Evolutionary conservation across 2,888 invertebrate species (phyloP).

Genomic region (Polia nebulosa): DNA sequence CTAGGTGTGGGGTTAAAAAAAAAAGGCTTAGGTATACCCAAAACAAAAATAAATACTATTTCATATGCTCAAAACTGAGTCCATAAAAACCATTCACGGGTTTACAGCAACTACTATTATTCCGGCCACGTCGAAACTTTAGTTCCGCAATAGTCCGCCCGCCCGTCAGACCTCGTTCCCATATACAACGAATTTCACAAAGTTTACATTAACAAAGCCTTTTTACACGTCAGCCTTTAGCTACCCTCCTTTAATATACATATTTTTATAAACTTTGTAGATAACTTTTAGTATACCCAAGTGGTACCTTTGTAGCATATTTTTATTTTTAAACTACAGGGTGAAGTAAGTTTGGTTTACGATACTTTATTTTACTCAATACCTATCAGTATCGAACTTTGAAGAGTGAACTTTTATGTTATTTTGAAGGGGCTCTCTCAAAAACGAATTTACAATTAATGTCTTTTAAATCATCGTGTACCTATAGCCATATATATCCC

Average conservation of each 20-base stretch:
- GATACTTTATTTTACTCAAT: constrained; percentile 9
- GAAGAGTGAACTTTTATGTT: background rate
- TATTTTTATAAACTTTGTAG: constrained; percentile 50
- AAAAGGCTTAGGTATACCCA: too few species aligned
- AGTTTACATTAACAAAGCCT: constrained; percentile 47
- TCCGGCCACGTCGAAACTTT: constrained; percentile 46
- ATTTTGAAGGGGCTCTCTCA: background rate
- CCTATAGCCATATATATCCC: background rate
- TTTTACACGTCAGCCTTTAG: constrained; percentile 49
- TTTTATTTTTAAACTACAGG: background rate
- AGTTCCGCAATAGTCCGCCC: constrained; percentile 34
- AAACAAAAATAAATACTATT: background rate
- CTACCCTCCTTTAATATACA: constrained; percentile 24
- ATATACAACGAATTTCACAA: constrained; percentile 33
- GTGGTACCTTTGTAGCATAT: constrained; percentile 23
- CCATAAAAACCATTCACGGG: constrained; percentile 38
- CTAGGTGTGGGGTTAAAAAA: too few species aligned
- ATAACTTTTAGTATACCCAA: constrained; percentile 40
- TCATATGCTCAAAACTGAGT: constrained; percentile 16
- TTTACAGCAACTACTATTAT: constrained; percentile 34
- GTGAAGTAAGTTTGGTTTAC: constrained; percentile 5
- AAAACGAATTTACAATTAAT: too few species aligned
- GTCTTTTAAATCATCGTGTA: background rate
- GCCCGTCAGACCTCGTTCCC: constrained; percentile 12
- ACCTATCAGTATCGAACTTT: too few species aligned